phyloP scores from a whole-genome alignment of 1,140 invertebrate genomes.

The Mercenaria mercenaria region DNA sequence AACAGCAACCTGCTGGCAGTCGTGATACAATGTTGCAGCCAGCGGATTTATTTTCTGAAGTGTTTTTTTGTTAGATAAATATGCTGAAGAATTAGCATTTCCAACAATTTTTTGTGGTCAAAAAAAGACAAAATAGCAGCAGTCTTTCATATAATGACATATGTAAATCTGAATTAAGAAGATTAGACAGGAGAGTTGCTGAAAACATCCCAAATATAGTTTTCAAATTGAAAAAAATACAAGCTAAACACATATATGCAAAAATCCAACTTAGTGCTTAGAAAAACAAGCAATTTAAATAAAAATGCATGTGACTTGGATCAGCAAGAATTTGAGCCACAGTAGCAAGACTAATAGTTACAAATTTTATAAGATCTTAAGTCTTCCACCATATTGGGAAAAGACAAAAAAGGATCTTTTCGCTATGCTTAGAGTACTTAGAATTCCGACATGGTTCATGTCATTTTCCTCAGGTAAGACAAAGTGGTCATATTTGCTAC shows the following conservation, averaged over 20 bases:
- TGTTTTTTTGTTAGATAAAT: conserved; percentile 54
- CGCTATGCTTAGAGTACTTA: conserved; percentile 68
- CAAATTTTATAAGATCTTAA: conserved; percentile 33
- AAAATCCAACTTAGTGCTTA: conserved; percentile 13
- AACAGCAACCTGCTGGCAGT: neutral
- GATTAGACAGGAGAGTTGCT: conserved; percentile 63
- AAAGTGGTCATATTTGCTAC: conserved; percentile 68
- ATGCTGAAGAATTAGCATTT: conserved; percentile 52
- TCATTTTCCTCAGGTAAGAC: conserved; percentile 70
- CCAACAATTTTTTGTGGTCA: conserved; percentile 59
- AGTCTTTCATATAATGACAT: conserved; percentile 64
- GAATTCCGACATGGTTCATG: conserved; percentile 48
- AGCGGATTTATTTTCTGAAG: conserved; percentile 58
- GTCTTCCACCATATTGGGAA: conserved; percentile 65
- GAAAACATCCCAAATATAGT: conserved; percentile 65
- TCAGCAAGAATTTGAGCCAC: neutral
- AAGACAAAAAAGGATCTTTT: conserved; percentile 61
- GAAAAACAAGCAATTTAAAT: conserved; percentile 54
- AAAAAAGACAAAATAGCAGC: conserved; percentile 47
- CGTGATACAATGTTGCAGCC: conserved; percentile 63
- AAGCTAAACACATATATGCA: conserved; percentile 60
- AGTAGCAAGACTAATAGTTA: neutral
- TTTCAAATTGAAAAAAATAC: conserved; percentile 72
- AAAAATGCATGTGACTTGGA: conserved; percentile 9
- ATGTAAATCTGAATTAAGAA: conserved; percentile 63